Evolutionary conservation across 2,888 invertebrate genomes (phyloP), one percentile per base, ranked within the genome.

Genomic region (Caenorhabditis sp.): DNA sequence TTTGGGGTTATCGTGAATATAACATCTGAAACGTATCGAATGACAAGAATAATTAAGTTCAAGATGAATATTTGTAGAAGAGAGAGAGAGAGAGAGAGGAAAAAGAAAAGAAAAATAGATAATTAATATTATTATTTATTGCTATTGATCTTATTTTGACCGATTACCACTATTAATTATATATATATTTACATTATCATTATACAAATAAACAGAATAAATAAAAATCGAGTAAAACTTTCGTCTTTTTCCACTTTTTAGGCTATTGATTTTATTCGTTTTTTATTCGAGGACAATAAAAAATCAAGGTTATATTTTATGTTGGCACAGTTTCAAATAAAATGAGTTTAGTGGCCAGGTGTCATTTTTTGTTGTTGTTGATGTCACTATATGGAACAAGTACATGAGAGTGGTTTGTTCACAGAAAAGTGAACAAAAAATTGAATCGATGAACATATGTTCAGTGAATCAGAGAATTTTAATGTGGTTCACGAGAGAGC

Each of bases 11-110:
- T 58, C 73, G 67, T 61, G 61, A 61, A 66, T 66, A 66, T 57
- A 43, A 62, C 67, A 75, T 75, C 75, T 70, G 68, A 59, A 75
- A 69, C 26, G 53, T 54, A 17, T 1, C n/a, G n/a, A n/a, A n/a
- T n/a, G n/a, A 27, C 26, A 31, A 37, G 21, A 36, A 24, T 17
- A 14, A 14, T 55, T n/a, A 31, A 24, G 37, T 6, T 57, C 21
- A 14, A 54, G n/a, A n/a, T n/a, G n/a, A n/a, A n/a, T n/a, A n/a
- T n/a, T n/a, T n/a, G 17, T 23, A 55, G n/a, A 64, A 65, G 21
- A 10, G 23, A 61, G 19, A 53, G 54, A 49, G 67, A 43, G 27
- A 10, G 14, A 19, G 37, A 50, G 17, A 21, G 19, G 14, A 37
- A 24, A 59, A 23, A 26, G 31, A 19, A 27, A n/a, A n/a, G n/a